Percentiles rank a stretch among this genome's conserved stretches.
These are phyloP conservation scores for Schrankia costaestrigalis DNA, from an alignment of 2,888 invertebrate genomes.

Conservation along the genomic window DNA sequence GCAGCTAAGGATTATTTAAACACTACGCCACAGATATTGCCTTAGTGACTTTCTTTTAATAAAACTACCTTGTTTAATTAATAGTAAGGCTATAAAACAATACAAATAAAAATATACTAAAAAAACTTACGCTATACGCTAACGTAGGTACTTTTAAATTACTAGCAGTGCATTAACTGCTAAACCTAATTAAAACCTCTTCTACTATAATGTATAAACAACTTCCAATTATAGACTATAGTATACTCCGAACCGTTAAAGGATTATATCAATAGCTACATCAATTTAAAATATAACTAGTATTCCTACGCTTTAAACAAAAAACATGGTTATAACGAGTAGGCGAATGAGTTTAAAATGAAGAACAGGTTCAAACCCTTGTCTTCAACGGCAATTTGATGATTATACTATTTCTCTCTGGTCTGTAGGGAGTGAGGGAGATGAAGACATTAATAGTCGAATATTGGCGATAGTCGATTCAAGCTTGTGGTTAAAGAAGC, in stretches of 20 bases:
- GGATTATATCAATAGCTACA: conserved; percentile 2
- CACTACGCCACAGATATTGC: too few relatives aligned
- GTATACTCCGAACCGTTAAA: background rate
- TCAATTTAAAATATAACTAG: conserved; percentile 24
- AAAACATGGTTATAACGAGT: conserved; percentile 38
- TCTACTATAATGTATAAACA: too few relatives aligned
- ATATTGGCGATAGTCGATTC: conserved; percentile 27
- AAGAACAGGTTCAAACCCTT: conserved; percentile 53
- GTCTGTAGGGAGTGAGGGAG: conserved; percentile 24
- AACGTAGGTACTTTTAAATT: too few relatives aligned
- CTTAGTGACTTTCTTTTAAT: too few relatives aligned
- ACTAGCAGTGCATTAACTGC: too few relatives aligned
- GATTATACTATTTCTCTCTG: conserved; percentile 31
- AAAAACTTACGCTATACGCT: too few relatives aligned
- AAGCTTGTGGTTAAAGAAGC: conserved; percentile 65
- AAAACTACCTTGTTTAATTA: too few relatives aligned
- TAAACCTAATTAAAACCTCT: background rate
- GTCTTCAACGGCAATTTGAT: conserved; percentile 37
- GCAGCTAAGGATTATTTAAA: too few relatives aligned
- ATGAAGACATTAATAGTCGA: conserved; percentile 17
- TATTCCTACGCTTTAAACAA: conserved; percentile 35
- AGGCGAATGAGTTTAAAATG: conserved; percentile 28
- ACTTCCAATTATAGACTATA: background rate
- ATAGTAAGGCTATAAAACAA: too few relatives aligned
- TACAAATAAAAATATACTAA: too few relatives aligned